Evolutionary conservation across 2,797 vertebrate genomes (phyloP), one percentile per base, ranked within the genome.

Genomic region (Fundulus diaphanus): DNA sequence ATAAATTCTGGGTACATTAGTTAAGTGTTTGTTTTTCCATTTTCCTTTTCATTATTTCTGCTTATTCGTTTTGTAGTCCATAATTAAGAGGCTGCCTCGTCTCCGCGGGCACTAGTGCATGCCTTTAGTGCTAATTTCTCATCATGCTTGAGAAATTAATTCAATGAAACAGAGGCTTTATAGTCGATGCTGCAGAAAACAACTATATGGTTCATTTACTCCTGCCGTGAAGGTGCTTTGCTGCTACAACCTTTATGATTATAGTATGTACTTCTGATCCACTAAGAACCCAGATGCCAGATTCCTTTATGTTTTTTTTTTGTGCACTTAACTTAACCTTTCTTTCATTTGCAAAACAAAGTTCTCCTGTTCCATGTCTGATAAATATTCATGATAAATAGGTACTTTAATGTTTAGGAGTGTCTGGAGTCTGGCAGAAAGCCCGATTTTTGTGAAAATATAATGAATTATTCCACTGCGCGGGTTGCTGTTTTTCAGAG

Each of bases 121-220:
- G 44, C 83, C 88, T 88, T 81, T 40, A 46, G 85, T 87, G 82
- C 86, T 89, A 74, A 88, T 78, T 85, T 88, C 82, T 88, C 84
- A 80, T 48, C 77, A 88, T 80, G 77, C 74, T 72, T 88, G 80
- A 87, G 79, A 83, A 92, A 93, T 91, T 67, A 82, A 92, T 92
- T 89, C 66, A 78, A 57, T 78, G 74, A 86, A 81, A 78, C 72
- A 74, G 35, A 82, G 27, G 52, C 46, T 49, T 68, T 29, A 48
- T 48, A 33, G 72, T 76, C 72, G 67, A 54, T 46, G 51, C 71
- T 77, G 66, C 49, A 66, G 22, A 63, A 57, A 27, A 37, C 9
- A 37, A 37, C 33, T 63, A 22, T 12, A 13, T 6, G 29, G 7
- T 52, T 33, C 2, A 42, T 44, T 71, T 31, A 81, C 44, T 31